These are phyloP conservation scores for Protobothrops flavoviridis DNA, from an alignment of 2,113 vertebrate species.

Conservation along the genomic window DNA sequence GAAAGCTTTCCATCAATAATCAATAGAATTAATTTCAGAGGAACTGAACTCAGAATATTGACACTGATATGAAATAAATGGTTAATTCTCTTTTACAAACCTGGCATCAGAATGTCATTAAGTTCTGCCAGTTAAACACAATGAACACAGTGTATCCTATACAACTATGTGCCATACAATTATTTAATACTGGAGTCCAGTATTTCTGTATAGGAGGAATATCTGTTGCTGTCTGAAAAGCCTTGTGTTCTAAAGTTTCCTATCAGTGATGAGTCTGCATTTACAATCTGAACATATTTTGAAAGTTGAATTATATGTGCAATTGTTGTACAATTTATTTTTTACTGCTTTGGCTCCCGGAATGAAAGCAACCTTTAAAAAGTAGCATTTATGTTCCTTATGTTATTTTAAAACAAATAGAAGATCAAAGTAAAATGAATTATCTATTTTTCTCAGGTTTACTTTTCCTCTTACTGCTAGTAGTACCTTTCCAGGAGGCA, in stretches of 20 bases:
- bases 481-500: background rate
- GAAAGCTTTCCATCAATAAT: background rate
- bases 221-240: background rate
- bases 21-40: background rate
- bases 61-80: background rate
- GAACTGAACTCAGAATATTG: background rate
- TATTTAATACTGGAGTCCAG: background rate
- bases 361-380: background rate
- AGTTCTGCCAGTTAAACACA: background rate
- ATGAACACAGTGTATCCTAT: background rate
- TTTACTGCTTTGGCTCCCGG: background rate
- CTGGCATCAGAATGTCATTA: background rate
- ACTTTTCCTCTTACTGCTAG: background rate
- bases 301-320: background rate
- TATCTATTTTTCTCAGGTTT: constrained; percentile 9
- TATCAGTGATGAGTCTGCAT: background rate
- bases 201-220: background rate
- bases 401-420: background rate
- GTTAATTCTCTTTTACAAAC: background rate
- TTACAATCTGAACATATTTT: background rate
- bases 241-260: background rate
- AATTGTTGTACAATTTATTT: background rate
- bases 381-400: background rate
- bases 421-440: background rate
- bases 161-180: background rate